Evolutionary conservation across 2,797 vertebrate genomes (phyloP).

Genomic region (Agapornis canus): DNA sequence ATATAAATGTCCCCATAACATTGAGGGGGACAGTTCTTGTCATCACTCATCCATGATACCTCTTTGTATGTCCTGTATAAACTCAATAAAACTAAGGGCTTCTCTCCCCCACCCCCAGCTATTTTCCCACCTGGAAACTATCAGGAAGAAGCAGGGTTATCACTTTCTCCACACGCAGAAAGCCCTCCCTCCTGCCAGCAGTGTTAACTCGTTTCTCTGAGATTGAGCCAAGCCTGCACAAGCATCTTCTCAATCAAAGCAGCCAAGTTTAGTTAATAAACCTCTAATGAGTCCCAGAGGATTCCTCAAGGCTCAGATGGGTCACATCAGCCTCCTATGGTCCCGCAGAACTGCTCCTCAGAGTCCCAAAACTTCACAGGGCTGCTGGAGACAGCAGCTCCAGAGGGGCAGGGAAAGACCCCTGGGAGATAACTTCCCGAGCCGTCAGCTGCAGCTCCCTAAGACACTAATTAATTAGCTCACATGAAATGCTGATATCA

Average conservation of each 20-base stretch:
- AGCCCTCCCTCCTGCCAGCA: slow-evolving; percentile 6
- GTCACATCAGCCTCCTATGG: background rate
- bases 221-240: background rate
- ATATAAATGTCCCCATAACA: background rate
- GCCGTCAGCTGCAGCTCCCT: background rate
- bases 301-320: background rate
- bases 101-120: background rate
- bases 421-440: background rate
- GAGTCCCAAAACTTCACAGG: background rate
- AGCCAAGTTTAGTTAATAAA: slow-evolving; percentile 34
- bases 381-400: background rate
- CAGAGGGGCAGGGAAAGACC: background rate
- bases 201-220: background rate
- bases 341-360: background rate
- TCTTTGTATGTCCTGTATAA: background rate
- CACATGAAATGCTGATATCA: background rate
- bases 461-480: background rate
- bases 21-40: background rate
- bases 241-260: slow-evolving; percentile 11
- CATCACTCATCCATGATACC: fast-evolving
- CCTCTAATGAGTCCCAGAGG: slow-evolving; percentile 22
- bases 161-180: background rate
- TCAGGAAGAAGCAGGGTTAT: background rate
- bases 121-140: background rate
- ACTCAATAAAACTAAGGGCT: background rate